Conservation (phyloP, 2,888 invertebrate genomes). For the Saturnia pavonia region DNA sequence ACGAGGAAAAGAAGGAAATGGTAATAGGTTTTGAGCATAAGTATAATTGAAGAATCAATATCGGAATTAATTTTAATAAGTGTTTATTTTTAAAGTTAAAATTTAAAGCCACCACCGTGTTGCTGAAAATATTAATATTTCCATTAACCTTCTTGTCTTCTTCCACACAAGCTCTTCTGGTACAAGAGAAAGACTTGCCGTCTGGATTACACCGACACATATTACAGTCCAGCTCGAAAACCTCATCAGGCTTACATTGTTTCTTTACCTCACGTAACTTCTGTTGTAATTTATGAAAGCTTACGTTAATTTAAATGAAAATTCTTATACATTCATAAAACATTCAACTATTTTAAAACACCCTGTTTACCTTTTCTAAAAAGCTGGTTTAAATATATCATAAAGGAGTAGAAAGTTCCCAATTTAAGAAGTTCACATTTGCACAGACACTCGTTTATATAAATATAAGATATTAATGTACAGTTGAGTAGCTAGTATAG, state of each 20-base stretch:
- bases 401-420: neutral
- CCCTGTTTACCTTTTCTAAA: neutral
- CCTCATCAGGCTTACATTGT: constrained; percentile 75
- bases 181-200: constrained; percentile 78
- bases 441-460: too few species aligned
- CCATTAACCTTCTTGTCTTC: constrained; percentile 52
- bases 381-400: neutral
- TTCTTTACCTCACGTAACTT: constrained; percentile 53
- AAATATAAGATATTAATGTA: too few species aligned
- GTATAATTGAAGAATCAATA: constrained; percentile 10
- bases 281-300: constrained; percentile 32
- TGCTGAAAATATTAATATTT: constrained; percentile 3
- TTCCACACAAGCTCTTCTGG: constrained; percentile 68
- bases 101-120: constrained; percentile 17
- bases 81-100: constrained; percentile 9
- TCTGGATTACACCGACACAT: constrained; percentile 81
- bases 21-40: constrained; percentile 2
- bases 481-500: too few species aligned
- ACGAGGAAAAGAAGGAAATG: neutral
- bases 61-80: neutral
- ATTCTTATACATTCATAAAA: neutral
- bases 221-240: constrained; percentile 81
- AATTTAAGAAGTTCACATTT: neutral
- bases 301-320: neutral
- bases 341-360: neutral